Base-by-base conservation (phyloP, 1,140 invertebrate species). In the Ruditapes philippinarum region DNA sequence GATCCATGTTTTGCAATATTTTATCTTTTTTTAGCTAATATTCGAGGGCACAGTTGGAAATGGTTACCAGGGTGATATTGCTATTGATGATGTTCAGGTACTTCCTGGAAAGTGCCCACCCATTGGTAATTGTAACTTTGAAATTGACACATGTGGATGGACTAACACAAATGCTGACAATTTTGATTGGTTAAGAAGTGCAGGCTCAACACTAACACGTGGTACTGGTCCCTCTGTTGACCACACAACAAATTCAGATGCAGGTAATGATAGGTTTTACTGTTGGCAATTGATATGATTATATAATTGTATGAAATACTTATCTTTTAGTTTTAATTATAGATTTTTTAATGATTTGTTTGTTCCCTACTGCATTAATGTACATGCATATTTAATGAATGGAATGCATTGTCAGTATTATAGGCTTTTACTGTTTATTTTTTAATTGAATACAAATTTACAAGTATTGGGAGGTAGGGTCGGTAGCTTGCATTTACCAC, bases 121-220 rank as follows among this genome's bases (percentile, higher is more conserved):
- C 19, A 70, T 85, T n/a, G 94, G 94, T 22, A 93, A 82, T 51
- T 95, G 95, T 91, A 91, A 94, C 83, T 95, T 95, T 92, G 95
- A 95, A 89, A 51, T 86, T 31, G 94, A 93, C 70, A 92, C 87
- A 17, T 95, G 95, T 90, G 94, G 94, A 42, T 95, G 93, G 86
- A 91, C 90, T 19, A 94, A 94, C 51, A 91, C 90, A 17, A 84
- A 89, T 45, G 73, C 57, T 3, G 93, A 94, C 68, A 57, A 92
- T 36, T 95, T 94, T 93, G 93, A 95, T 90, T 95, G 95, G 95
- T 76, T 92, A 65, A 89, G 95, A 79, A 92, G 90, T 74, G 89
- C 94, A n/a, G 95, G 95, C 0, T 65, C 49, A 12, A 95, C 95
- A 57, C 68, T 93, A 22, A 91, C 91, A 22, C 22, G 76, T 12